Conservation (phyloP, 1,140 invertebrate species). For the Mercenaria mercenaria region DNA sequence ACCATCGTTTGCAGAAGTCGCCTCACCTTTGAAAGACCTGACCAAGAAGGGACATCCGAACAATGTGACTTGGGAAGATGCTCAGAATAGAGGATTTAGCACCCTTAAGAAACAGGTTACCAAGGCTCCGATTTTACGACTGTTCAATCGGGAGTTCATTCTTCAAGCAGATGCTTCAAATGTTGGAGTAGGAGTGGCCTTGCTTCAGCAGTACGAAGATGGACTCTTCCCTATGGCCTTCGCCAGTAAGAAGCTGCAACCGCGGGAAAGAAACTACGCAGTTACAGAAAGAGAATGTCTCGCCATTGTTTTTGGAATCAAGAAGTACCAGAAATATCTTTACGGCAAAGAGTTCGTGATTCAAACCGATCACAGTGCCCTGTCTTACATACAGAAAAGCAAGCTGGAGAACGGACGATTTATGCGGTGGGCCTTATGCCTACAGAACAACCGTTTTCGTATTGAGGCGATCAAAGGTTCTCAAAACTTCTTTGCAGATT, state of each 20-base stretch:
- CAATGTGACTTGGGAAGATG: constrained; percentile 45
- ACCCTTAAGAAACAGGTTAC: constrained; percentile 57
- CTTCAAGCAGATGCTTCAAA: constrained; percentile 36
- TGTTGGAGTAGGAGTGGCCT: constrained; percentile 63
- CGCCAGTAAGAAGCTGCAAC: neutral
- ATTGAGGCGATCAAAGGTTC: neutral
- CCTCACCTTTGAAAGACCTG: constrained; percentile 76
- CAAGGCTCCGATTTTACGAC: constrained; percentile 65
- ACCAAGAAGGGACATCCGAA: constrained; percentile 56
- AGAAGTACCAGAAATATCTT: constrained; percentile 1
- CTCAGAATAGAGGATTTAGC: constrained; percentile 46
- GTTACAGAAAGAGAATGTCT: neutral
- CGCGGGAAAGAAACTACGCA: neutral
- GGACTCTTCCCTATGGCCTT: constrained; percentile 41
- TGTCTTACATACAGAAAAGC: neutral
- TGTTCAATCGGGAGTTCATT: constrained; percentile 78
- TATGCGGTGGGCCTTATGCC: neutral
- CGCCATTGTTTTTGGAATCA: neutral
- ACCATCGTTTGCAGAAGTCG: constrained; percentile 77
- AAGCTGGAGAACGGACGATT: neutral
- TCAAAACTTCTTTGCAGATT: neutral
- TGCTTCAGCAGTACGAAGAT: constrained; percentile 68
- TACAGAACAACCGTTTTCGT: neutral
- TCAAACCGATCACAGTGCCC: neutral
- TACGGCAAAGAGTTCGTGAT: neutral